phyloP scores from a whole-genome alignment of 2,888 invertebrate genomes.

The Drosophila formosana region DNA sequence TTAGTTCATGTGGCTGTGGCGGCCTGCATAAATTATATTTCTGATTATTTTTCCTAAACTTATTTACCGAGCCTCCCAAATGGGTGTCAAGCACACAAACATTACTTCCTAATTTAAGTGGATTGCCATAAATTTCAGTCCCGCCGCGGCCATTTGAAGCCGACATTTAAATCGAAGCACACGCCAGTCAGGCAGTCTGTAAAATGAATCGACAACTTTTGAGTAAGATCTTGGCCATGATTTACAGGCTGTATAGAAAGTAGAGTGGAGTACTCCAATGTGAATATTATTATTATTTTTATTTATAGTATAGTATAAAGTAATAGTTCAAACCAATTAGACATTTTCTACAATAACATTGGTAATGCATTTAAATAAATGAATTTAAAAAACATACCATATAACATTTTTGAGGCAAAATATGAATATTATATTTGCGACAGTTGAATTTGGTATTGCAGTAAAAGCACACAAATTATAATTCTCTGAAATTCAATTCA shows the following conservation, averaged over 20 bases:
- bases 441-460: too few relatives aligned
- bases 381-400: too few relatives aligned
- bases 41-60: constrained; percentile 38
- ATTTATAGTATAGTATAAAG: too few relatives aligned
- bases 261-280: background rate
- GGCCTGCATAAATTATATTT: constrained; percentile 55
- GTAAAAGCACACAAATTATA: too few relatives aligned
- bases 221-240: background rate
- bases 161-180: background rate
- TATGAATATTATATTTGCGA: too few relatives aligned
- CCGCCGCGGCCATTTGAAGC: constrained; percentile 1
- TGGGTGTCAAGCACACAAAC: constrained; percentile 45
- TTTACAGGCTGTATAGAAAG: background rate
- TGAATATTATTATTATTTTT: too few relatives aligned
- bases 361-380: too few relatives aligned
- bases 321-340: too few relatives aligned
- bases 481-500: too few relatives aligned
- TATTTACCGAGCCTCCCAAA: constrained; percentile 26
- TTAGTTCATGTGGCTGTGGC: constrained; percentile 22
- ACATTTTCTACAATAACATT: too few relatives aligned
- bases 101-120: constrained; percentile 44
- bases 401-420: too few relatives aligned
- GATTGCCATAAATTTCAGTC: constrained; percentile 36
- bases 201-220: constrained; percentile 18
- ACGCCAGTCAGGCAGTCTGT: background rate